Conservation (phyloP, 2,797 vertebrate species). For the Tarsius wallacei region DNA sequence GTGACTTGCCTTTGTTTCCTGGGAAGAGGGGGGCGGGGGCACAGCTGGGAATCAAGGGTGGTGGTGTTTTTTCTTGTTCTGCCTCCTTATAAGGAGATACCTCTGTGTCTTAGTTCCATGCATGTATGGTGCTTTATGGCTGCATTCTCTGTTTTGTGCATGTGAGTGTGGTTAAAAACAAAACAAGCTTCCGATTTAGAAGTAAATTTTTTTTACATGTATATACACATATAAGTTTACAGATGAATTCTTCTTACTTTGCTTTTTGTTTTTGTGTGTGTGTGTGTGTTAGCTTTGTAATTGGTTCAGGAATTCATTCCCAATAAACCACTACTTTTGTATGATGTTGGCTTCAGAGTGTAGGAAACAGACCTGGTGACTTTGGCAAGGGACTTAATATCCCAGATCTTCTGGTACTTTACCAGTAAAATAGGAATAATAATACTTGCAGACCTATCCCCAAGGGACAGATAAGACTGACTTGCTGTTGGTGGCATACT, state of each 20-base stretch:
- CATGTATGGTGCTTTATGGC: accelerated
- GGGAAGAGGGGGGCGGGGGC: accelerated
- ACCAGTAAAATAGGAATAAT: not conserved
- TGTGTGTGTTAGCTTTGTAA: not conserved
- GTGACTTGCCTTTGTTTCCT: accelerated
- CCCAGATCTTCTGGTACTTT: not conserved
- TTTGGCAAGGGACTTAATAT: not conserved
- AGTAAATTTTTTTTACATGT: not conserved
- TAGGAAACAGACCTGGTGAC: not conserved
- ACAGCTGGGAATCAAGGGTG: accelerated
- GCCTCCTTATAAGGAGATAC: not conserved
- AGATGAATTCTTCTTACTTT: no score
- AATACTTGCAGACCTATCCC: not conserved
- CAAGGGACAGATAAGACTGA: not conserved
- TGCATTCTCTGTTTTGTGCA: not conserved
- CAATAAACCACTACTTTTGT: not conserved
- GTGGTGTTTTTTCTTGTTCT: not conserved
- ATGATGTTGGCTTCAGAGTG: accelerated
- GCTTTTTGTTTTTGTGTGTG: not conserved
- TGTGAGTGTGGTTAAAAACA: not conserved
- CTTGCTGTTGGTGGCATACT: not conserved
- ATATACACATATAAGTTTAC: not conserved
- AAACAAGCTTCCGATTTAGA: not conserved
- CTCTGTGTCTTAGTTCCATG: not conserved
- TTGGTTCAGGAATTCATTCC: not conserved